Evolutionary conservation across 2,888 invertebrate species (phyloP).

Genomic region (Synergus japonicus): DNA sequence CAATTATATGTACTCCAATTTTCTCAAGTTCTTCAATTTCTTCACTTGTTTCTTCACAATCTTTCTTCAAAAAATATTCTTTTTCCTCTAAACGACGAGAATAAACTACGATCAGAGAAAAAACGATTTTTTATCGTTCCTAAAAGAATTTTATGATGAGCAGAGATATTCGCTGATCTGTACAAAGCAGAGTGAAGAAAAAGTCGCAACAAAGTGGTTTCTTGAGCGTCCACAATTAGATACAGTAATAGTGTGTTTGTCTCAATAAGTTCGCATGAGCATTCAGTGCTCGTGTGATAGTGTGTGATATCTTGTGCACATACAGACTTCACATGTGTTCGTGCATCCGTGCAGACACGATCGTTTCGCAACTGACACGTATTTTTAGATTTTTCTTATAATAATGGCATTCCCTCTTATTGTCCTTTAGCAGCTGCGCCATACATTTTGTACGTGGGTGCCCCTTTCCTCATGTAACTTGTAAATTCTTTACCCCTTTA

Average conservation of each 20-base stretch:
- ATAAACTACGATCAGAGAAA: background rate
- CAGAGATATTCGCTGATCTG: conserved; percentile 7
- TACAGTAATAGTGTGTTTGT: conserved; percentile 6
- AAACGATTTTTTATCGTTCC: background rate
- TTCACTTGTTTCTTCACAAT: background rate
- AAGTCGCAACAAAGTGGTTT: conserved; percentile 27
- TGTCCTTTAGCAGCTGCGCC: conserved; percentile 33
- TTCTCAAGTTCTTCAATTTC: no score
- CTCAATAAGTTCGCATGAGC: background rate
- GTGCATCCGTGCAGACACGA: background rate
- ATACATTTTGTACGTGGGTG: conserved; percentile 24
- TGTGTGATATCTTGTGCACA: conserved; percentile 4
- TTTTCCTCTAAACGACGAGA: background rate
- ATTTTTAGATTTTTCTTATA: conserved; percentile 40
- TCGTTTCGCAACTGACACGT: conserved; percentile 28
- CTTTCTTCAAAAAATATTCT: background rate
- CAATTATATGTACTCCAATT: no score
- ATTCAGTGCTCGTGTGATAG: background rate
- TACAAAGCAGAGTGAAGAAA: background rate
- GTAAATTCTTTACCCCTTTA: background rate
- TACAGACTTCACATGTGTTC: conserved; percentile 30
- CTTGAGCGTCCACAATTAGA: conserved; percentile 12
- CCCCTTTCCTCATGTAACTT: background rate
- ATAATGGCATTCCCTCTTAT: conserved; percentile 35
- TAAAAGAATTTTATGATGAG: background rate